Conservation (phyloP, 2,113 vertebrate species). For the Syngnathus scovelli region DNA sequence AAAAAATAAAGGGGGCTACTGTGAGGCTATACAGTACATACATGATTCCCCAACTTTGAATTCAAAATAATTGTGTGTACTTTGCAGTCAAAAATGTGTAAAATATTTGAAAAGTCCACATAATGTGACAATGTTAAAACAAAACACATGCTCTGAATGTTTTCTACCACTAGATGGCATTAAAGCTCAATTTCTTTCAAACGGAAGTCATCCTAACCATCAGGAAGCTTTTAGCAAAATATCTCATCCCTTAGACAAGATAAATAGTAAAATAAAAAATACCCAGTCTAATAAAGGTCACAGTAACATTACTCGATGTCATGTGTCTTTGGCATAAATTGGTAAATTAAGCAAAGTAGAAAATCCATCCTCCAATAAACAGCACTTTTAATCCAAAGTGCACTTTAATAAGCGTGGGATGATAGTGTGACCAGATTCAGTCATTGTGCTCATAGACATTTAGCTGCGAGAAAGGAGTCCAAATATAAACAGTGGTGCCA, state of each 20-base stretch:
- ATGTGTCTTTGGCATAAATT: neutral
- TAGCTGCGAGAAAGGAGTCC: conserved; percentile 44
- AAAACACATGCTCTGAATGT: neutral
- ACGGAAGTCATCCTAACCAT: neutral
- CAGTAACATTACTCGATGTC: neutral
- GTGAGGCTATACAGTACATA: no score
- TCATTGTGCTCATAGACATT: conserved; percentile 46
- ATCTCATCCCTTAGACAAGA: neutral
- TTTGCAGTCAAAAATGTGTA: no score
- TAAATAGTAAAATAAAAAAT: neutral
- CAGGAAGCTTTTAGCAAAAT: neutral
- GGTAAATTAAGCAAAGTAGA: neutral
- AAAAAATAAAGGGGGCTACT: no score
- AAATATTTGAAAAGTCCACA: no score
- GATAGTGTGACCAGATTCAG: neutral
- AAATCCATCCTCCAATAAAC: neutral
- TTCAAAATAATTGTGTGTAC: neutral
- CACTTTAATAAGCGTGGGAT: neutral
- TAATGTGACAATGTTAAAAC: no score
- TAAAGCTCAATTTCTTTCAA: neutral
- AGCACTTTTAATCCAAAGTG: neutral
- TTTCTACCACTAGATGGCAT: conserved; percentile 43
- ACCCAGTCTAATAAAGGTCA: neutral
- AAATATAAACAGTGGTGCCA: conserved; percentile 60
- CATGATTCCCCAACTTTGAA: neutral